Evolutionary conservation across 2,797 vertebrate genomes (phyloP), one percentile per base, ranked within the genome.

Genomic region (Emys orbicularis): DNA sequence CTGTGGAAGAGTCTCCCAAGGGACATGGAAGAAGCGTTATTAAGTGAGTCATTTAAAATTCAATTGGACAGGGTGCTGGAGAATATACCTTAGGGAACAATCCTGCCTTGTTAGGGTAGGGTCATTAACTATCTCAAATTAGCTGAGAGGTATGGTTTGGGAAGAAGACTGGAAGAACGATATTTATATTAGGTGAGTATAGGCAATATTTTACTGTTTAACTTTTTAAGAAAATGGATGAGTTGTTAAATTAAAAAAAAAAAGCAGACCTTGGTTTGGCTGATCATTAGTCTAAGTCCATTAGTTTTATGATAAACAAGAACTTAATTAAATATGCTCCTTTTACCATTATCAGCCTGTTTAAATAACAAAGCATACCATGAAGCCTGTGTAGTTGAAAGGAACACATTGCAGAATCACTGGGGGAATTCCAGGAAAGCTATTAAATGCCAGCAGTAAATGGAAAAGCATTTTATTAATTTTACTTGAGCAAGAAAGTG

Each of bases 281-380:
- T 94, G 83, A 87, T 92, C 93, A 87, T 97, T 97, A 97, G 97
- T 97, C 76, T 95, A 97, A 96, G 94, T 54, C 90, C 92, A 97
- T 97, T 97, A 97, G 88, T 92, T 94, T 87, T 81, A 91, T 97
- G 95, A 97, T 97, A 97, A 97, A 96, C 91, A 97, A 96, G 96
- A 81, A 88, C 95, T 95, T 97, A 96, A 97, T 97, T 97, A 97
- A 97, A 97, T 79, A 90, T 81, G 84, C 57, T 81, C 12, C 83
- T 89, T 86, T 86, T 95, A 93, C 89, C 81, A 94, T 79, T 92
- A 79, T 96, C 89, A 92, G 81, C 79, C 59, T 53, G 95, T 95
- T 89, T 96, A 97, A 97, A 96, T 95, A 79, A 88, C n/a, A 94
- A 90, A 92, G 93, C 83, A 93, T 27, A 95, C 72, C 81, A 94